These are phyloP conservation scores for Philereme transversata DNA, from an alignment of 2,888 invertebrate genomes.

Conservation along the genomic window DNA sequence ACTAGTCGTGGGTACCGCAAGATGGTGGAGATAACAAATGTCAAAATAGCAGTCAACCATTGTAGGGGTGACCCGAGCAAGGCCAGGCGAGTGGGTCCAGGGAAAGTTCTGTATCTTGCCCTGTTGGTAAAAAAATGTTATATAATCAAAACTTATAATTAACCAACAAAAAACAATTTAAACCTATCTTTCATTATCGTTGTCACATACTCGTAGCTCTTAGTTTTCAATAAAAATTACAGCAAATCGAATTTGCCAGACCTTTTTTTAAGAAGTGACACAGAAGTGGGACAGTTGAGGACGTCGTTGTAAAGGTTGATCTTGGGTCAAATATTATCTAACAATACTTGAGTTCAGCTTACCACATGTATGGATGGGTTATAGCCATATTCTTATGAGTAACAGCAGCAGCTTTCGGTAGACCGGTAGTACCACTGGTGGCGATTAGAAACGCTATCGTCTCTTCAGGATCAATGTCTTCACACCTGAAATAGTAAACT, in stretches of 20 bases:
- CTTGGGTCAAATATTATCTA: no score
- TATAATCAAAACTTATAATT: no score
- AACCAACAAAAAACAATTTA: no score
- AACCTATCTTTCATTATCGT: no score
- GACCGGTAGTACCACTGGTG: slow-evolving; percentile 71
- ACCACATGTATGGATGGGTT: slow-evolving; percentile 60
- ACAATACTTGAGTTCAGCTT: slow-evolving; percentile 12
- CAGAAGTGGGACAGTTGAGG: no score
- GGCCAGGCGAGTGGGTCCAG: slow-evolving; percentile 59
- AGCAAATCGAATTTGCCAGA: no score
- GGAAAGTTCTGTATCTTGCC: slow-evolving; percentile 52
- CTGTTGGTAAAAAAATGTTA: not conserved
- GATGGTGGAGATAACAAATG: slow-evolving; percentile 58
- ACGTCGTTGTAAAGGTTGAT: no score
- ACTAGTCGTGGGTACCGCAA: slow-evolving; percentile 60
- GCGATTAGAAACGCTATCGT: slow-evolving; percentile 60
- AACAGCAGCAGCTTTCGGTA: slow-evolving; percentile 66
- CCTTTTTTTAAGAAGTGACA: no score
- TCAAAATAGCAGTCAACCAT: slow-evolving; percentile 68
- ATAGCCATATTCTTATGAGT: slow-evolving; percentile 64
- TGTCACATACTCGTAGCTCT: no score
- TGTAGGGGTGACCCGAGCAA: slow-evolving; percentile 65
- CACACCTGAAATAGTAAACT: slow-evolving; percentile 43
- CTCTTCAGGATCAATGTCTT: slow-evolving; percentile 63
- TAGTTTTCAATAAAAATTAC: no score